phyloP scores from a whole-genome alignment of 2,888 invertebrate species.

The Catocala sponsa region DNA sequence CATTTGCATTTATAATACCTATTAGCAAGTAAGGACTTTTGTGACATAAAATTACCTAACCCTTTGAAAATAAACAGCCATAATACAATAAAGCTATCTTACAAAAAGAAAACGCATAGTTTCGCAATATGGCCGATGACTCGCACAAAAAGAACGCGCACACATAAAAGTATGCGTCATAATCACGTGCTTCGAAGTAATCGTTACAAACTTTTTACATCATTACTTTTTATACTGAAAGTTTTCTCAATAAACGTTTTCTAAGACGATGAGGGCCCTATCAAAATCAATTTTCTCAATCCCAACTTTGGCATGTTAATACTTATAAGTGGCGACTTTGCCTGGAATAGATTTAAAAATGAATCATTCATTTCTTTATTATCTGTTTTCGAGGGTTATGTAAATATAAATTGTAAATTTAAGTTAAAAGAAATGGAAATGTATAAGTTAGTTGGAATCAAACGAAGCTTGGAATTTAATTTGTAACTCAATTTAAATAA shows the following conservation, averaged over 20 bases:
- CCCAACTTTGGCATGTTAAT: slow-evolving; percentile 33
- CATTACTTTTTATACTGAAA: slow-evolving; percentile 38
- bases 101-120: not conserved
- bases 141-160: not conserved
- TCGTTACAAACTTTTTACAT: slow-evolving; percentile 39
- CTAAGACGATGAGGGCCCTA: slow-evolving; percentile 13
- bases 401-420: too few relatives aligned
- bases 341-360: slow-evolving; percentile 9
- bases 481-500: not conserved
- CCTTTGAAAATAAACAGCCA: too few relatives aligned
- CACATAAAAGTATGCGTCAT: not conserved
- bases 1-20: too few relatives aligned
- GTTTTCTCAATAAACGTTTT: slow-evolving; percentile 41
- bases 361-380: slow-evolving; percentile 14
- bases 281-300: slow-evolving; percentile 36
- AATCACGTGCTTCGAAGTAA: slow-evolving; percentile 31
- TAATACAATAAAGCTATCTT: too few relatives aligned
- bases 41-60: too few relatives aligned
- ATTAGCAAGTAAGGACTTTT: too few relatives aligned
- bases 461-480: not conserved
- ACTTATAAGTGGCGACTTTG: slow-evolving; percentile 15
- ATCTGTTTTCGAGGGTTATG: not conserved
- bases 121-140: not conserved
- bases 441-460: not conserved
- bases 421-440: too few relatives aligned